A percentile compares a stretch with the other conserved stretches of the same genome.
Conservation (phyloP, 1,140 invertebrate species). For the Drosophila lowei region DNA sequence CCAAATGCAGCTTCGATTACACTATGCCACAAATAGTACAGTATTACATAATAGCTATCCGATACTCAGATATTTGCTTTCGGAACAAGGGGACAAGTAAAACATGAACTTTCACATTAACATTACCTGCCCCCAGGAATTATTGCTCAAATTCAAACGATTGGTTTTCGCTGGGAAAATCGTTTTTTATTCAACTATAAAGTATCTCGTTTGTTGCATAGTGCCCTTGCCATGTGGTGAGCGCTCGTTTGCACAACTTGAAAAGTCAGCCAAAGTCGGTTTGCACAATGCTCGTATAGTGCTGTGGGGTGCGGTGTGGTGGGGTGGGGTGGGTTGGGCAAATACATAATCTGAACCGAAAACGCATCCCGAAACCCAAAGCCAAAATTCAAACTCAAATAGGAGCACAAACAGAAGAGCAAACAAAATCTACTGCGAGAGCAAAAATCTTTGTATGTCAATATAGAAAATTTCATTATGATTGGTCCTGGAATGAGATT, state of each 20-base stretch:
- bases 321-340: constrained; percentile 4
- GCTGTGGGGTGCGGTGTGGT: neutral
- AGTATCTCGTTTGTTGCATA: no score
- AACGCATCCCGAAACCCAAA: constrained; percentile 7
- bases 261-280: constrained; percentile 54
- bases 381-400: constrained; percentile 18
- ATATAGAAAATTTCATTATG: constrained; percentile 54
- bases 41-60: no score
- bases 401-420: constrained; percentile 37
- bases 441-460: constrained; percentile 44
- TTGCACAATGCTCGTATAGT: constrained; percentile 53
- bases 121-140: no score
- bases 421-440: constrained; percentile 42
- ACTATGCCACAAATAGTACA: no score
- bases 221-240: constrained; percentile 30
- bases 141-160: no score
- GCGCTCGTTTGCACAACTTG: constrained; percentile 14
- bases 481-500: constrained; percentile 24
- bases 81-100: no score
- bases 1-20: constrained; percentile 58
- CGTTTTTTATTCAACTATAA: no score
- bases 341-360: constrained; percentile 19
- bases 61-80: neutral
- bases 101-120: no score
- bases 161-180: no score